phyloP scores from a whole-genome alignment of 1,140 invertebrate genomes.

The Cotesia chilonis region DNA sequence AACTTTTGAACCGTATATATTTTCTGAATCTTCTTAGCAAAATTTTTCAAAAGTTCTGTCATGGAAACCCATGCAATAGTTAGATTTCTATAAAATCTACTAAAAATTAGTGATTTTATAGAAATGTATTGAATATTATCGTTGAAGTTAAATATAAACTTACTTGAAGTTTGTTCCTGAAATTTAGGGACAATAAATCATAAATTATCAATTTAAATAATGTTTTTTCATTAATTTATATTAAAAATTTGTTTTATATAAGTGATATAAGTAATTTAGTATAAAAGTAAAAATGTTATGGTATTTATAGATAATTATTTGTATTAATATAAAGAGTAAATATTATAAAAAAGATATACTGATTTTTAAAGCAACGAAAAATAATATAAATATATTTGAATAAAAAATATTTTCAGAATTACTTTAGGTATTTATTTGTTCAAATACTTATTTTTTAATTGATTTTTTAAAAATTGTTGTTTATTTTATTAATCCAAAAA shows the following conservation, averaged over 20 bases:
- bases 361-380: conserved; percentile 7
- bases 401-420: not conserved
- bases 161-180: no score
- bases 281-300: conserved; percentile 8
- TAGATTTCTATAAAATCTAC: no score
- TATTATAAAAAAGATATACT: conserved; percentile 8
- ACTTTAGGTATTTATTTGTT: not conserved
- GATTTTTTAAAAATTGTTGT: not conserved
- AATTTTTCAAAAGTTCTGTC: no score
- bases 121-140: no score
- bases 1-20: no score
- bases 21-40: no score
- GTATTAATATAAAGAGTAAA: not conserved
- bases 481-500: conserved; percentile 2
- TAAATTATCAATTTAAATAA: not conserved
- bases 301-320: conserved; percentile 7
- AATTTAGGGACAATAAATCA: no score
- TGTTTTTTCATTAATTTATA: not conserved
- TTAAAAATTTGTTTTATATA: no score
- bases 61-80: no score
- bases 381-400: not conserved
- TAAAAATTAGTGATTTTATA: no score
- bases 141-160: no score
- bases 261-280: not conserved
- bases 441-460: not conserved